Conservation (phyloP, 2,888 invertebrate species). For the Drosophila rubida region DNA sequence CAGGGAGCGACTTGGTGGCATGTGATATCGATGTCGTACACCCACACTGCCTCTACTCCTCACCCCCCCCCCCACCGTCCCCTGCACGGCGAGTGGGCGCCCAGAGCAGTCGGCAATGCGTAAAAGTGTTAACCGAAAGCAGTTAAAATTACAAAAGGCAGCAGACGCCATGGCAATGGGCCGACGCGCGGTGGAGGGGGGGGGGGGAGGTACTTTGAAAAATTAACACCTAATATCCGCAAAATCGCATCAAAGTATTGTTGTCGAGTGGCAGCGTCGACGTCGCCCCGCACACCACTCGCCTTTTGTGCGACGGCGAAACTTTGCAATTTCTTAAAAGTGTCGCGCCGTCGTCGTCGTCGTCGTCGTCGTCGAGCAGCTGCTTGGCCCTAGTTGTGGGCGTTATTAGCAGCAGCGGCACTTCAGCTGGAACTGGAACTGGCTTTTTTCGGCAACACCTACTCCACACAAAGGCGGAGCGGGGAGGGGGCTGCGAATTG, state of each 20-base stretch:
- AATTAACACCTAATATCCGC: constrained; percentile 81
- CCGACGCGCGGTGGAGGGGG: constrained; percentile 1
- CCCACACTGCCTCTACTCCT: constrained; percentile 3
- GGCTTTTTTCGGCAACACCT: constrained; percentile 61
- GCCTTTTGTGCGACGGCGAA: constrained; percentile 59
- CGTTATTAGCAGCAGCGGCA: constrained; percentile 79
- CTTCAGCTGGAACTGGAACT: constrained; percentile 44
- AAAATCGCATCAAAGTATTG: constrained; percentile 81
- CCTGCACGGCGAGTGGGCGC: constrained; percentile 38
- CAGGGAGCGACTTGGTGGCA: constrained; percentile 37
- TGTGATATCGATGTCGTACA: constrained; percentile 72
- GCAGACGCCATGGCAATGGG: constrained; percentile 68
- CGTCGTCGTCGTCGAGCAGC: too few relatives aligned
- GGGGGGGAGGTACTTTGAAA: constrained; percentile 66
- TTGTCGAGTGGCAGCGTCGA: constrained; percentile 52
- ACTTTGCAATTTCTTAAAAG: constrained; percentile 81
- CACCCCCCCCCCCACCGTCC: constrained; percentile 7
- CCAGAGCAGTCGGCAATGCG: constrained; percentile 73
- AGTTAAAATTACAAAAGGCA: constrained; percentile 80
- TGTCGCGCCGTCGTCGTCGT: too few relatives aligned
- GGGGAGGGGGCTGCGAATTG: constrained; percentile 28
- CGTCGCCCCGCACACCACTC: background rate
- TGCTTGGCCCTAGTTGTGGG: constrained; percentile 75
- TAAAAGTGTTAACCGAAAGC: constrained; percentile 80
- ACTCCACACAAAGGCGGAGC: constrained; percentile 48